These are phyloP conservation scores for Spilosoma lubricipeda DNA, from an alignment of 2,888 invertebrate genomes.

Conservation along the genomic window DNA sequence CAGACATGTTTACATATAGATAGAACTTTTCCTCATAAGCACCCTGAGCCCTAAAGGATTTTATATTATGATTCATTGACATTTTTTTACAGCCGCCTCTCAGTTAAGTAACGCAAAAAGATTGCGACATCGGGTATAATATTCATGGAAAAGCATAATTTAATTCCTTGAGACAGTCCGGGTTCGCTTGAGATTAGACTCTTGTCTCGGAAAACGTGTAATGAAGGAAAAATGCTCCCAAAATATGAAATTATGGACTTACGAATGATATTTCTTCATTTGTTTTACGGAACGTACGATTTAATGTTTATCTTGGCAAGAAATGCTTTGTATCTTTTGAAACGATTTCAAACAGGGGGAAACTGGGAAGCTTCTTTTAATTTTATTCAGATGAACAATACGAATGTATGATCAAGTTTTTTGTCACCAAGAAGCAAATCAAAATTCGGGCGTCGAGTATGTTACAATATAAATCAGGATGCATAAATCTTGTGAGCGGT, in stretches of 20 bases:
- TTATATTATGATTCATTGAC: constrained; percentile 68
- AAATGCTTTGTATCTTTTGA: constrained; percentile 34
- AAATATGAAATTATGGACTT: constrained; percentile 79
- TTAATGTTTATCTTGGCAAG: constrained; percentile 37
- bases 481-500: no score
- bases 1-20: neutral
- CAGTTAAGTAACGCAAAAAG: constrained; percentile 72
- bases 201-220: constrained; percentile 76
- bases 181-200: constrained; percentile 73
- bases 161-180: constrained; percentile 77
- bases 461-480: neutral
- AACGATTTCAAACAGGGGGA: constrained; percentile 26
- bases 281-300: constrained; percentile 46
- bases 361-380: constrained; percentile 35
- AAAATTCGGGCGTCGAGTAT: neutral
- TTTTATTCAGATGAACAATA: constrained; percentile 25
- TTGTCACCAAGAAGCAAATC: neutral
- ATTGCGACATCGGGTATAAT: constrained; percentile 80
- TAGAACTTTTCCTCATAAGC: constrained; percentile 12
- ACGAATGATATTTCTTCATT: constrained; percentile 68
- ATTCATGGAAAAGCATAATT: constrained; percentile 85
- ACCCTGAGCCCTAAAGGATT: constrained; percentile 43
- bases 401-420: neutral
- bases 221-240: constrained; percentile 73
- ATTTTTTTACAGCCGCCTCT: constrained; percentile 64